Base-by-base conservation (phyloP, 2,797 vertebrate genomes). In the Adrianichthys oophorus region DNA sequence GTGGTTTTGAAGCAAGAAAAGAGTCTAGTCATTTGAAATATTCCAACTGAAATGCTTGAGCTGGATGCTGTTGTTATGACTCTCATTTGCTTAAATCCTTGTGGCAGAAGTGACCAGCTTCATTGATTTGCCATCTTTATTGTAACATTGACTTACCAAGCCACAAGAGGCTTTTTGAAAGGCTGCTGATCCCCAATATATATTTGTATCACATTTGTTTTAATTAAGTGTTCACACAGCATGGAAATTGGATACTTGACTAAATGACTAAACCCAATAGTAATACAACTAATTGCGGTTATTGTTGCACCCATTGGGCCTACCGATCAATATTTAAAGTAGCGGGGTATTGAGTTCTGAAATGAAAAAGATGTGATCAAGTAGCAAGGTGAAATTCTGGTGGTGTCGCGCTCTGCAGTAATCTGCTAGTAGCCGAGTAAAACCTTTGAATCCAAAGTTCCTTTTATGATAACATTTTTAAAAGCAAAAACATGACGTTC, bases 151-250 rank as follows among this genome's bases (percentile, higher is more conserved):
- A 92, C 86, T 89, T 29, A 37, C 77, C 32, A 41, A 74, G 83
- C 85, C 89, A 88, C 88, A 75, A 80, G 87, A 89, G 90, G 71
- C 84, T 83, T 84, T 90, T 86, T 87, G 86, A 90, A 37, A 86
- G 76, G 78, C 85, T 86, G 82, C 81, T 89, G 87, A 91, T 90
- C 86, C 79, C 85, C 82, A 77, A 89, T 91, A 91, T 90, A 91
- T 92, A 90, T 88, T 86, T 92, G 90, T 90, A 92, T 89, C 89
- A 87, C 90, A 93, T 93, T 92, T 92, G 90, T 93, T 92, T 92
- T 91, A 93, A 93, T 93, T 93, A 93, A 91, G 89, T 92, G 89
- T 91, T 90, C 89, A 90, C 87, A 90, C 89, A 83, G 87, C 86
- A 87, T 90, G 83, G 91, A 92, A 91, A 92, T 90, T 90, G 88